Evolutionary conservation across 2,113 vertebrate species (phyloP).

Genomic region (Corydoras sp.): DNA sequence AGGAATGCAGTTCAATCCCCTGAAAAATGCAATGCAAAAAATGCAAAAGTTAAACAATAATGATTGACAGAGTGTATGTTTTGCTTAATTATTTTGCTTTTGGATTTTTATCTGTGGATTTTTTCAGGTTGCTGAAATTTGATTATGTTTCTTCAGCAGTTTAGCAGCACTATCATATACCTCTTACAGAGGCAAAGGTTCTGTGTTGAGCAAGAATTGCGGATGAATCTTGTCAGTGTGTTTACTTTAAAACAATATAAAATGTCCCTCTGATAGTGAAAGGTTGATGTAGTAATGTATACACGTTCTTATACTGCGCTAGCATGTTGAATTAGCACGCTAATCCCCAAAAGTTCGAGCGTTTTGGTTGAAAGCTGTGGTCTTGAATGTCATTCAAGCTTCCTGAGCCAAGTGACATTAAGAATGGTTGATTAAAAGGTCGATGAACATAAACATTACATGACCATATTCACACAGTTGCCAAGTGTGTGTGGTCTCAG

Average conservation of each 20-base stretch:
- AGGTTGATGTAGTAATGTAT: slow-evolving; percentile 45
- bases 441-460: slow-evolving; percentile 22
- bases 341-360: slow-evolving; percentile 50
- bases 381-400: slow-evolving; percentile 30
- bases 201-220: slow-evolving; percentile 42
- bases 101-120: slow-evolving; percentile 23
- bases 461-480: slow-evolving; percentile 24
- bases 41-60: background rate
- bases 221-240: slow-evolving; percentile 47
- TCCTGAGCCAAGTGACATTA: slow-evolving; percentile 46
- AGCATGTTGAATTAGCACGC: slow-evolving; percentile 48
- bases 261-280: slow-evolving; percentile 37
- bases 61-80: background rate
- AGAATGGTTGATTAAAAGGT: slow-evolving; percentile 36
- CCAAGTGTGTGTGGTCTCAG: slow-evolving; percentile 41
- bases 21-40: background rate
- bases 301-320: slow-evolving; percentile 28
- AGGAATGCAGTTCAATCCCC: slow-evolving; percentile 1
- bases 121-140: slow-evolving; percentile 34
- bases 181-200: slow-evolving; percentile 35
- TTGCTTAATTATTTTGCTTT: slow-evolving; percentile 25
- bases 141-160: slow-evolving; percentile 30
- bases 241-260: slow-evolving; percentile 46
- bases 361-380: slow-evolving; percentile 44
- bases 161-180: slow-evolving; percentile 29